These are phyloP conservation scores for Paradoxurus hermaphroditus DNA, from an alignment of 2,113 vertebrate species.

Conservation along the genomic window DNA sequence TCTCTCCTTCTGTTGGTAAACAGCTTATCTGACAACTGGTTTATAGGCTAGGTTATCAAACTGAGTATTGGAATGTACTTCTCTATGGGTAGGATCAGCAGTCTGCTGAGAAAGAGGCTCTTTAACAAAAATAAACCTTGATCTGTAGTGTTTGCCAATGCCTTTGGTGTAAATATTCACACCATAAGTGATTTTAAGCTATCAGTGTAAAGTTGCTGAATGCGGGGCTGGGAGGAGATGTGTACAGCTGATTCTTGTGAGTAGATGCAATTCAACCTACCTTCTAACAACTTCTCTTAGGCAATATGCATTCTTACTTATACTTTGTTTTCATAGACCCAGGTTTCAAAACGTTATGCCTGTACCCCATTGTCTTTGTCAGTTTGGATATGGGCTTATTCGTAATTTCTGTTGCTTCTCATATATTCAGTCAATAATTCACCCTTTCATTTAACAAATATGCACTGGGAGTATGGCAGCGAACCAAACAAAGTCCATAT, in stretches of 20 bases:
- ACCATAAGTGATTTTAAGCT: not conserved
- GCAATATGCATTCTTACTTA: not conserved
- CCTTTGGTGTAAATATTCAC: not conserved
- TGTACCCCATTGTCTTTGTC: not conserved
- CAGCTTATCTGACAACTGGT: not conserved
- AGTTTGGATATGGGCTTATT: not conserved
- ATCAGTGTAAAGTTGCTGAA: not conserved
- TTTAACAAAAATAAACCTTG: not conserved
- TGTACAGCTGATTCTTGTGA: not conserved
- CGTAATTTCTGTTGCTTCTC: not conserved
- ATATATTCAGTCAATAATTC: not conserved
- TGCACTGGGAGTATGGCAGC: not conserved
- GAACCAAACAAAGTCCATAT: not conserved
- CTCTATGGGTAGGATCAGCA: not conserved
- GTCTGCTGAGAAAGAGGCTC: not conserved
- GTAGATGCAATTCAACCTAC: not conserved
- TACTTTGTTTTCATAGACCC: not conserved
- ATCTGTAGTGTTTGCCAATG: not conserved
- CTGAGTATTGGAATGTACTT: not conserved
- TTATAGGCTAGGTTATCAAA: not conserved
- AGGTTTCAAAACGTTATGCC: not conserved
- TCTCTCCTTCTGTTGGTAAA: not conserved
- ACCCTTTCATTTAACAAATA: not conserved
- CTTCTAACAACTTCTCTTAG: not conserved
- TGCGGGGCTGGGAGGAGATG: not conserved